Evolutionary conservation across 2,113 vertebrate genomes (phyloP).

Genomic region (Nothoprocta perdicaria): DNA sequence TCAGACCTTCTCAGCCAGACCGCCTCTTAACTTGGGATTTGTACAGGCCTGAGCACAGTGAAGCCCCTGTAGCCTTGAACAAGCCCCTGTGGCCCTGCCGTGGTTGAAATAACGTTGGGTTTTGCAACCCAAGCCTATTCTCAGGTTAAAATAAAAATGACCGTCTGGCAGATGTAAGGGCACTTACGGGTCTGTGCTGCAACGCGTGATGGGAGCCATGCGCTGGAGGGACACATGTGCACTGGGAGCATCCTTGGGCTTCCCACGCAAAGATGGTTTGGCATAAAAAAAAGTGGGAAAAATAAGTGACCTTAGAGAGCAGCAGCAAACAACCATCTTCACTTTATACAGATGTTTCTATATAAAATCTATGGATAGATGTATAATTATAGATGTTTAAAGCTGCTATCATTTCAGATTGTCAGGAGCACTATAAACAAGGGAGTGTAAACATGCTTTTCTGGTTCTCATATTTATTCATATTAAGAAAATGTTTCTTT

Average conservation of each 20-base stretch:
- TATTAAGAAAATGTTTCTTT: background rate
- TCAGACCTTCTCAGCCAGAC: background rate
- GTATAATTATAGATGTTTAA: too few species aligned
- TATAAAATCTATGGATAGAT: too few species aligned
- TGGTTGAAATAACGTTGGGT: fast-evolving
- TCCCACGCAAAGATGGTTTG: background rate
- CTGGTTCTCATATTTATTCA: background rate
- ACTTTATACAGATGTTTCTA: background rate
- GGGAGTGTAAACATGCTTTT: background rate
- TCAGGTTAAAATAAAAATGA: background rate
- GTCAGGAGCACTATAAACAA: background rate
- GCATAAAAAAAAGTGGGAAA: background rate
- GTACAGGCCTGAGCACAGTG: background rate
- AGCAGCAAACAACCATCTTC: background rate
- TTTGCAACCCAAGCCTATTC: background rate
- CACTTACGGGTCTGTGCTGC: background rate
- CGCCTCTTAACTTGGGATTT: background rate
- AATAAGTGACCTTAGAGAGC: background rate
- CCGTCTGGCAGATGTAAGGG: background rate
- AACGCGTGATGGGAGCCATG: background rate
- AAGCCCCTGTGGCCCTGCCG: background rate
- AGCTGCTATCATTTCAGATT: background rate
- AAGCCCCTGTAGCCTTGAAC: background rate
- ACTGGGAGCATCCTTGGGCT: background rate
- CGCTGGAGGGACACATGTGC: background rate